phyloP scores from a whole-genome alignment of 2,113 vertebrate species.

The Zosterops japonicus region DNA sequence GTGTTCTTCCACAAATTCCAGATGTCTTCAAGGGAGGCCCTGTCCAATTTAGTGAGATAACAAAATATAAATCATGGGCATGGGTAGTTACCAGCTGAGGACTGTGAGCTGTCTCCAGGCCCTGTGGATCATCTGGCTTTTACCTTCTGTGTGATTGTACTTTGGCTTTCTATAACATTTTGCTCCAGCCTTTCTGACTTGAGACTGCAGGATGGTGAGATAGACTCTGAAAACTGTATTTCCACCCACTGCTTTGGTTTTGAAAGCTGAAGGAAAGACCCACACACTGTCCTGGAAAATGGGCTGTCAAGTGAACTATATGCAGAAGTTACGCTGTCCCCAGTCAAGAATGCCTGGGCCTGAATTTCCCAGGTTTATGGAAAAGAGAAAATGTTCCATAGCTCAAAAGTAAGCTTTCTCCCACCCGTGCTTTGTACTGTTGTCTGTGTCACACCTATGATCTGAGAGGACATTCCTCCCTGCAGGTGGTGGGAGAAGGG shows the following conservation, averaged over 20 bases:
- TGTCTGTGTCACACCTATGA: not conserved
- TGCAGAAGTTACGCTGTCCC: not conserved
- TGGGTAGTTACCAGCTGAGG: not conserved
- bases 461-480: not conserved
- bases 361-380: not conserved
- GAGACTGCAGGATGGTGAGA: fast-evolving
- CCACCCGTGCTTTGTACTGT: fast-evolving
- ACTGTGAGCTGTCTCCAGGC: not conserved
- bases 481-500: too few relatives aligned
- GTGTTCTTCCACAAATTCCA: not conserved
- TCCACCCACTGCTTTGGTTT: not conserved
- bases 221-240: not conserved
- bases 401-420: not conserved
- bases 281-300: not conserved
- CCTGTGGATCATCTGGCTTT: not conserved
- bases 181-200: not conserved
- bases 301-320: not conserved
- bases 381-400: not conserved
- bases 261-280: not conserved
- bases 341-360: not conserved
- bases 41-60: not conserved
- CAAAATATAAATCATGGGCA: not conserved
- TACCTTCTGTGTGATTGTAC: not conserved
- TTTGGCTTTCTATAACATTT: not conserved
- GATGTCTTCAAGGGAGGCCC: not conserved